Evolutionary conservation across 2,113 vertebrate species (phyloP), one percentile per base, ranked within the genome.

Genomic region (Engystomops pustulosus): DNA sequence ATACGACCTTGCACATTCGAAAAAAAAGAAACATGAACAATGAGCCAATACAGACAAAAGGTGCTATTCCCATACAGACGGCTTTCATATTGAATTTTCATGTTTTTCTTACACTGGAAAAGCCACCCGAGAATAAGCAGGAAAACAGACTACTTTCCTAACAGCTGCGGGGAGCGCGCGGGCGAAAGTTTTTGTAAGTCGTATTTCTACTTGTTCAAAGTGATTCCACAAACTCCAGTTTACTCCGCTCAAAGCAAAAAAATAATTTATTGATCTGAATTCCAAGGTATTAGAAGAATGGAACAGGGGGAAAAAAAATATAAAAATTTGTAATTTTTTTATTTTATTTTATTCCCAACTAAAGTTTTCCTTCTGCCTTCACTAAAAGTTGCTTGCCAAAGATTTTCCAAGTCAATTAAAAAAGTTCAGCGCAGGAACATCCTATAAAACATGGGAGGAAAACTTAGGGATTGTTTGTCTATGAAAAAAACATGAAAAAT

Each of bases 401-500:
- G 10, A 18, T 51, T 18, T 77, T 30, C 30, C 6, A 8, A 77
- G 30, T 72, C 58, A 84, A 84, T 84, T 84, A 84, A 84, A 62
- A 49, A 84, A 84, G 45, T 72, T 72, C 80, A 81, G 72, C 72
- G 15, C n/a, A 44, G 67, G 30, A 55, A 27, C 20, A 41, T 84
- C 69, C 58, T 74, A 53, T 77, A 84, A 84, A 77, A 84, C 72
- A 82, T 86, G 32, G 49, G 20, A 10, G 85, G 60, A 86, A 88
- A 58, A 72, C 45, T 47, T 80, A 41, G 5, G 6, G 41, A 68
- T 75, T 80, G 79, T 41, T 86, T 89, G 51, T 86, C 90, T 88
- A 79, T 70, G 87, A 84, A 86, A 88, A 67, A 79, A 7, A 87
- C 47, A 87, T 70, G 70, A 41, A 82, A 80, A 55, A 86, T 53